Percentiles rank a stretch among this genome's conserved stretches.
Conservation (phyloP, 2,113 vertebrate species). For the Ictalurus furcatus region DNA sequence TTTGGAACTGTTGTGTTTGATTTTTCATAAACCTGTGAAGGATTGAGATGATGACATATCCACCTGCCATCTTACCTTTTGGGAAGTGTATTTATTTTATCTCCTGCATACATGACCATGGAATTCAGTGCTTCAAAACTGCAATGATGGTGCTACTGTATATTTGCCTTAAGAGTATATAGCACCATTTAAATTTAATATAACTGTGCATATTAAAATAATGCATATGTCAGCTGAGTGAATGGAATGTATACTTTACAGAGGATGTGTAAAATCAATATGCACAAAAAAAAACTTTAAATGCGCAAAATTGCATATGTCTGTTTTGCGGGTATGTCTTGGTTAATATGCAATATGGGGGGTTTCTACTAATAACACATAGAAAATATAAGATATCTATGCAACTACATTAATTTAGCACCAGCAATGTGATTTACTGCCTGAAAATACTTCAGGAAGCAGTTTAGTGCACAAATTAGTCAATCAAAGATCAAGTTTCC, state of each 20-base stretch:
- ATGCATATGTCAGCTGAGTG: not conserved
- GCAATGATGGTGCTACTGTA: not conserved
- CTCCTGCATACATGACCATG: not conserved
- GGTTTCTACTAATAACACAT: not conserved
- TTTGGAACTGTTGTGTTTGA: not conserved
- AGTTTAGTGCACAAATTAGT: not conserved
- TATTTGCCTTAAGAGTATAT: not conserved
- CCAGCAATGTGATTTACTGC: not conserved
- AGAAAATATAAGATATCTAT: not conserved
- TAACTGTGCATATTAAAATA: not conserved
- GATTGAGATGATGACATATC: not conserved
- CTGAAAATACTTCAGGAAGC: not conserved
- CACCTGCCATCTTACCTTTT: not conserved
- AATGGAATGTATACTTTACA: not conserved
- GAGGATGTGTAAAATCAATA: not conserved
- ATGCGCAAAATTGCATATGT: not conserved
- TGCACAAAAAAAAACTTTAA: not conserved
- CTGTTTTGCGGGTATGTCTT: not conserved
- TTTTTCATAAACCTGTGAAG: not conserved
- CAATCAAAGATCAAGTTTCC: not conserved
- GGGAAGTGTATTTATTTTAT: not conserved
- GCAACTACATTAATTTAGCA: not conserved
- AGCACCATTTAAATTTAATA: not conserved
- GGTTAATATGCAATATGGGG: not conserved
- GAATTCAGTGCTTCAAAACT: not conserved